A percentile compares a stretch with the other conserved stretches of the same genome.
These are phyloP conservation scores for Phengaris alcon DNA, from an alignment of 2,888 invertebrate species.

Conservation along the genomic window DNA sequence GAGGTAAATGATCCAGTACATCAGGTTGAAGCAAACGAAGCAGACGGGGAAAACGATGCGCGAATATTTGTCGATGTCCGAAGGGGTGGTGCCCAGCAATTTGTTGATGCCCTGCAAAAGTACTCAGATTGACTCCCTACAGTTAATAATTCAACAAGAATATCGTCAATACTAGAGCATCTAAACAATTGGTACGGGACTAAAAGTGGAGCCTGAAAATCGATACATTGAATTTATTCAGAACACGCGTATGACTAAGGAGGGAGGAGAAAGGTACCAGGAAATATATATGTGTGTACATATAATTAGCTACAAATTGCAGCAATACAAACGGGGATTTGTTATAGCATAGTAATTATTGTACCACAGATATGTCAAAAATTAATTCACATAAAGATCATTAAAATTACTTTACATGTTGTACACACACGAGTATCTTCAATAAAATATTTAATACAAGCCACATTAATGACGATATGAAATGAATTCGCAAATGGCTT, in stretches of 20 bases:
- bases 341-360: too few relatives aligned
- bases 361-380: neutral
- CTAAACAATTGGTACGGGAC: too few relatives aligned
- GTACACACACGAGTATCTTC: neutral
- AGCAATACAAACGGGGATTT: too few relatives aligned
- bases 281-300: too few relatives aligned
- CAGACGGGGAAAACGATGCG: conserved; percentile 98
- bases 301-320: too few relatives aligned
- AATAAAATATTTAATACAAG: conserved; percentile 1
- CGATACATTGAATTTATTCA: too few relatives aligned
- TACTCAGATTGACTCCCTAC: conserved; percentile 45
- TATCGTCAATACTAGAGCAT: neutral
- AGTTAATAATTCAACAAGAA: conserved; percentile 38
- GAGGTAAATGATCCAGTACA: conserved; percentile 98
- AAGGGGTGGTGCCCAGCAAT: conserved; percentile 93
- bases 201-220: too few relatives aligned
- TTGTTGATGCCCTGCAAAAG: conserved; percentile 89
- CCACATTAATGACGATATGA: conserved; percentile 5
- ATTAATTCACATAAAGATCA: neutral
- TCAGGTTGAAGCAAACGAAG: conserved; percentile 98
- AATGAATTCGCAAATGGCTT: conserved; percentile 17
- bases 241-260: too few relatives aligned
- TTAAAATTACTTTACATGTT: conserved; percentile 2
- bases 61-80: conserved; percentile 99
- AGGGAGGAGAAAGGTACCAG: too few relatives aligned